Evolutionary conservation across 2,113 vertebrate species (phyloP).

Genomic region (Butorides virescens): DNA sequence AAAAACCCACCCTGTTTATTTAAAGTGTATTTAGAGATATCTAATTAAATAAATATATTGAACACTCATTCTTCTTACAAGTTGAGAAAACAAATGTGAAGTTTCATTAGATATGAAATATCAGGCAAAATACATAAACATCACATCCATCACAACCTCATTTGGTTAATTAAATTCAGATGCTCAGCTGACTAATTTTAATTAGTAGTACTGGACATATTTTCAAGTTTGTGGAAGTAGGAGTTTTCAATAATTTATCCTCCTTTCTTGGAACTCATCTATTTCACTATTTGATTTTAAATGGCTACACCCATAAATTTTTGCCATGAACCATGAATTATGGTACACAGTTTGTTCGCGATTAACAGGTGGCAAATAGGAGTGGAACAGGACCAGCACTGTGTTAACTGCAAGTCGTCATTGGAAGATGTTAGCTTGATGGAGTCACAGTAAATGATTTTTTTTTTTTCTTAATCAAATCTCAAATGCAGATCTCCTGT

Average conservation of each 20-base stretch:
- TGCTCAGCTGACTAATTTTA: conserved; percentile 27
- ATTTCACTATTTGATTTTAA: conserved; percentile 21
- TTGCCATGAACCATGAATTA: not conserved
- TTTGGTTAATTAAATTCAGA: conserved; percentile 53
- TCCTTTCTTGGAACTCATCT: conserved; percentile 18
- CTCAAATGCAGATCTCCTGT: conserved; percentile 7
- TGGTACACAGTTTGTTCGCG: not conserved
- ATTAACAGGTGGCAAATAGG: not conserved
- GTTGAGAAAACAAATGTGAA: not conserved
- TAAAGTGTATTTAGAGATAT: not conserved
- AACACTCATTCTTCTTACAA: not conserved
- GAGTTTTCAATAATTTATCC: conserved; percentile 44
- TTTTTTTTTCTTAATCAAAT: not conserved
- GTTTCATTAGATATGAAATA: conserved; percentile 18
- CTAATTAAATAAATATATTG: not conserved
- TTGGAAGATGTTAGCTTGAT: not conserved
- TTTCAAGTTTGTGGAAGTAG: conserved; percentile 30
- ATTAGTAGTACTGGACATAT: conserved; percentile 25
- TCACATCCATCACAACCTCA: not conserved
- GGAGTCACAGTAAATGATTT: not conserved
- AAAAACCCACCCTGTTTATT: not conserved
- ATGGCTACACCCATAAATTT: not conserved
- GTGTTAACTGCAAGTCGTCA: not conserved
- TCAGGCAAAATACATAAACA: conserved; percentile 29
- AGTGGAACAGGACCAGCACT: not conserved